phyloP scores from a whole-genome alignment of 23 tunicate species.

The Ciona savignyi region DNA sequence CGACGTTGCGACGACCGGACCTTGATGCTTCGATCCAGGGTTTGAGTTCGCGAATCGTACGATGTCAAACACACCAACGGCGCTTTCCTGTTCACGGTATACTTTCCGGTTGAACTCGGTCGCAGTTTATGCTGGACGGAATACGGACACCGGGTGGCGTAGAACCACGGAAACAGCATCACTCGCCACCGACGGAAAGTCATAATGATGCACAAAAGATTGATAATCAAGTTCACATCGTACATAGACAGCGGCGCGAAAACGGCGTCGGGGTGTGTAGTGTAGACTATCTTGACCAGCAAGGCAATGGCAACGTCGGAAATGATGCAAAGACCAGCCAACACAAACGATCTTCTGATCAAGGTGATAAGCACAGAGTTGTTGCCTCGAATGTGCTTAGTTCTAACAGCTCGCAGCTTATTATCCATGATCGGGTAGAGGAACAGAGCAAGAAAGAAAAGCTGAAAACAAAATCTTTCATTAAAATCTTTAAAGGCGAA shows the following conservation, averaged over 20 bases:
- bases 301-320: slow-evolving; percentile 70
- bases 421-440: slow-evolving; percentile 92
- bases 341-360: slow-evolving; percentile 64
- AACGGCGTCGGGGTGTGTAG: slow-evolving; percentile 46
- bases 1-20: neutral
- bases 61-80: neutral
- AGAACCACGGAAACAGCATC: slow-evolving; percentile 85
- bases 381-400: slow-evolving; percentile 39
- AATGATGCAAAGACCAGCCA: slow-evolving; percentile 80
- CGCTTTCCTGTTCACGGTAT: neutral
- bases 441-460: slow-evolving; percentile 60
- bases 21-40: neutral
- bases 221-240: slow-evolving; percentile 65
- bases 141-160: slow-evolving; percentile 8
- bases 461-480: too few relatives aligned
- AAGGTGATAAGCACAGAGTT: slow-evolving; percentile 39
- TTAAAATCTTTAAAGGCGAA: too few relatives aligned
- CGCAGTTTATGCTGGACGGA: neutral
- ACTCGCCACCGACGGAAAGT: slow-evolving; percentile 69
- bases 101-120: slow-evolving; percentile 4
- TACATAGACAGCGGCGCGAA: slow-evolving; percentile 86
- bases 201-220: slow-evolving; percentile 53
- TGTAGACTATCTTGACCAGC: slow-evolving; percentile 43
- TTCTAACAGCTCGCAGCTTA: slow-evolving; percentile 66
- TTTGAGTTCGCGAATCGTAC: neutral